Evolutionary conservation across 2,888 invertebrate species (phyloP).

Genomic region (Xanthia togata): DNA sequence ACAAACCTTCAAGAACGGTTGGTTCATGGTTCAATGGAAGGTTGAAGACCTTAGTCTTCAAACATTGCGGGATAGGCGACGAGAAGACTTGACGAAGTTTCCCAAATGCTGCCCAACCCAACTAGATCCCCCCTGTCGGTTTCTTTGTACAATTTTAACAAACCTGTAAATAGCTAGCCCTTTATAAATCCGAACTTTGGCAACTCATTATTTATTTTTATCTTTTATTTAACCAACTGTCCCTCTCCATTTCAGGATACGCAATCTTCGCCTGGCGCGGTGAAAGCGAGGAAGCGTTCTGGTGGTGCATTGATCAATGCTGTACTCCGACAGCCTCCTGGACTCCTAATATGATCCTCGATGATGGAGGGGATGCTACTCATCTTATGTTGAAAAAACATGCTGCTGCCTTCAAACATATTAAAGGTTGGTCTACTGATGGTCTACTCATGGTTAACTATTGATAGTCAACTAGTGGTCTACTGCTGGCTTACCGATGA

Average conservation of each 20-base stretch:
- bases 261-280: constrained; percentile 99
- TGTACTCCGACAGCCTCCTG: constrained; percentile 97
- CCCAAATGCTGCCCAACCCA: too few species aligned
- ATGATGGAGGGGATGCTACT: constrained; percentile 99
- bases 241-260: constrained; percentile 68
- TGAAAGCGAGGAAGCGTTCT: constrained; percentile 99
- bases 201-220: too few species aligned
- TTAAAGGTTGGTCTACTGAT: constrained; percentile 90
- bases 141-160: too few species aligned
- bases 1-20: too few species aligned
- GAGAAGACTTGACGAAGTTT: too few species aligned
- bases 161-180: too few species aligned
- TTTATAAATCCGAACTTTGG: too few species aligned
- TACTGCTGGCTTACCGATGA: neutral
- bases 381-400: constrained; percentile 99
- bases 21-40: too few species aligned
- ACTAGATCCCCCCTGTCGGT: too few species aligned
- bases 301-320: constrained; percentile 99
- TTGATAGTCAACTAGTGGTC: neutral
- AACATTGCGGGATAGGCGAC: too few species aligned
- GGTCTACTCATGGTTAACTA: neutral
- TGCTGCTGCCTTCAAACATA: constrained; percentile 97
- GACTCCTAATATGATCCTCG: constrained; percentile 99
- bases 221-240: too few species aligned
- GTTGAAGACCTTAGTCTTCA: too few species aligned